Conservation (phyloP, 2,797 vertebrate genomes). For the Ataeniobius toweri region DNA sequence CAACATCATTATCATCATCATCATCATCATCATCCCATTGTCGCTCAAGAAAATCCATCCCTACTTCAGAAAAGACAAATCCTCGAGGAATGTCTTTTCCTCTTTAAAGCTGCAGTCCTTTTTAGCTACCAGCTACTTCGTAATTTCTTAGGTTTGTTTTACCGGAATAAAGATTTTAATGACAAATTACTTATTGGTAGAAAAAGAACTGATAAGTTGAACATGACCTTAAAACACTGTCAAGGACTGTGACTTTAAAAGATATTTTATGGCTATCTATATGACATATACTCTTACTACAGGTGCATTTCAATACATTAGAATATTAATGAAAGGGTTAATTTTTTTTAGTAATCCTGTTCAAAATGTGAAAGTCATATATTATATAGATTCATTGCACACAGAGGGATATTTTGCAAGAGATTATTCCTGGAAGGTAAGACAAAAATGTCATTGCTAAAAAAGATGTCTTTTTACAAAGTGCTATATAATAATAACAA, state of each 20-base stretch:
- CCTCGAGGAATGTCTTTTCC: slow-evolving; percentile 68
- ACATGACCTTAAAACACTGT: slow-evolving; percentile 27
- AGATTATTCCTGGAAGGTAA: background rate
- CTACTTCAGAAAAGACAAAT: slow-evolving; percentile 70
- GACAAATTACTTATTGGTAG: background rate
- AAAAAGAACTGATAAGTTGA: background rate
- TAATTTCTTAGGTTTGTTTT: background rate
- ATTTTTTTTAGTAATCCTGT: background rate
- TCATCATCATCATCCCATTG: slow-evolving; percentile 50
- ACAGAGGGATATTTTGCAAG: background rate
- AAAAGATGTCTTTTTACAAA: background rate
- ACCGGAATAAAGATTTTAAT: background rate
- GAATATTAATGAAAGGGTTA: background rate
- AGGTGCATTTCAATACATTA: background rate
- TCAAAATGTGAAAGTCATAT: background rate
- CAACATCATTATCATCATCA: slow-evolving; percentile 35
- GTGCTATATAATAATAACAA: background rate
- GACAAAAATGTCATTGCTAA: background rate
- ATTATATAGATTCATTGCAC: background rate
- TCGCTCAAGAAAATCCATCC: slow-evolving; percentile 39
- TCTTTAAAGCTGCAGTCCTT: slow-evolving; percentile 76
- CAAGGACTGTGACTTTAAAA: slow-evolving; percentile 76
- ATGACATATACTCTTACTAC: background rate
- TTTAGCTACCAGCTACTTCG: slow-evolving; percentile 21
- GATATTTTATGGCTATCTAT: slow-evolving; percentile 16